phyloP scores from a whole-genome alignment of 2,797 vertebrate species.

The Decapterus maruadsi region DNA sequence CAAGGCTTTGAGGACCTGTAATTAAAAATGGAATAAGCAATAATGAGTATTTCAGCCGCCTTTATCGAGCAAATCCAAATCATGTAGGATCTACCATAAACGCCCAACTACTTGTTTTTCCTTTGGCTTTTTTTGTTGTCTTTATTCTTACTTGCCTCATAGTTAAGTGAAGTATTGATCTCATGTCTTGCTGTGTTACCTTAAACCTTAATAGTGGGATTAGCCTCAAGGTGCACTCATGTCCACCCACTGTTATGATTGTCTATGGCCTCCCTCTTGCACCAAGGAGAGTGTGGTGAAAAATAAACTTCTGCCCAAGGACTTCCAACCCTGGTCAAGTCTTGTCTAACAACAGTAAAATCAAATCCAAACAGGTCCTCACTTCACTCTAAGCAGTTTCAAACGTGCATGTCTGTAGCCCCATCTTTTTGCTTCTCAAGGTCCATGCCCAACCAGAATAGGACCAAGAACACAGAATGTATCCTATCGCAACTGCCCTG shows the following conservation, averaged over 20 bases:
- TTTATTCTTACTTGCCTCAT: slow-evolving; percentile 52
- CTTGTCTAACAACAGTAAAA: slow-evolving; percentile 31
- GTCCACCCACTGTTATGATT: slow-evolving; percentile 72
- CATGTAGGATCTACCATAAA: slow-evolving; percentile 46
- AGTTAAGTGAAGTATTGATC: slow-evolving; percentile 77
- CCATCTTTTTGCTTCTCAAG: slow-evolving; percentile 85
- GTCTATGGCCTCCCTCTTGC: slow-evolving; percentile 58
- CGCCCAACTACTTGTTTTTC: slow-evolving; percentile 33
- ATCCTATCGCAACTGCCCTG: slow-evolving; percentile 84
- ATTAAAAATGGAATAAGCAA: slow-evolving; percentile 74
- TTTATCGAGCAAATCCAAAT: slow-evolving; percentile 55
- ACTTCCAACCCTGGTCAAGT: slow-evolving; percentile 40
- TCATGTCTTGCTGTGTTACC: slow-evolving; percentile 70
- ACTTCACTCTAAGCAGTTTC: slow-evolving; percentile 62
- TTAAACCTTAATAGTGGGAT: slow-evolving; percentile 75
- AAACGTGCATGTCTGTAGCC: slow-evolving; percentile 80
- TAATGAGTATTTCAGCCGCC: slow-evolving; percentile 62
- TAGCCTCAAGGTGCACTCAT: slow-evolving; percentile 75
- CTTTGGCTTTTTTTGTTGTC: slow-evolving; percentile 19
- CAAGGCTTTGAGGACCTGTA: slow-evolving; percentile 67
- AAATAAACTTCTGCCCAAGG: slow-evolving; percentile 58
- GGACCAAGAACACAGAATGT: slow-evolving; percentile 85
- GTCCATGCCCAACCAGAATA: slow-evolving; percentile 84
- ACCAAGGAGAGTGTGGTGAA: slow-evolving; percentile 50
- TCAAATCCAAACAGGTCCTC: slow-evolving; percentile 52